Conservation (phyloP, 1,140 invertebrate species). For the Cotesia glomerata region DNA sequence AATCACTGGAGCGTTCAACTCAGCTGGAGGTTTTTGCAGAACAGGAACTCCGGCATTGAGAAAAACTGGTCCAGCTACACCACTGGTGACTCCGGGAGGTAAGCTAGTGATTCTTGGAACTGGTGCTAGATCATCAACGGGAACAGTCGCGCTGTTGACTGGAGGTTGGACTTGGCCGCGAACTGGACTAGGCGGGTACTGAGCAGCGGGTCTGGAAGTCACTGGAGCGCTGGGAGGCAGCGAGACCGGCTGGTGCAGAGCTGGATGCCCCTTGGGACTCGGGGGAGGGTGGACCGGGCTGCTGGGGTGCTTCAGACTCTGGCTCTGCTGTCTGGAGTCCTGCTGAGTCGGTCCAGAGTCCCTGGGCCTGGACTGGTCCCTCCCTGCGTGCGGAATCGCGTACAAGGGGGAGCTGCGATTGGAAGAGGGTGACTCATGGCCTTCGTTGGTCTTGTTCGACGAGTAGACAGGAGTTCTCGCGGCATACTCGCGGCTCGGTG, state of each 20-base stretch:
- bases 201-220: conserved; percentile 24
- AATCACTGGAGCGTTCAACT: conserved; percentile 40
- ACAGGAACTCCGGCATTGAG: conserved; percentile 53
- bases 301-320: conserved; percentile 37
- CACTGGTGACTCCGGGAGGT: conserved; percentile 59
- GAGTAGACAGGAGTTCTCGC: conserved; percentile 49
- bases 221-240: conserved; percentile 33
- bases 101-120: conserved; percentile 56
- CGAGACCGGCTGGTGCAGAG: conserved; percentile 33
- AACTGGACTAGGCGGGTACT: conserved; percentile 32
- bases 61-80: conserved; percentile 59
- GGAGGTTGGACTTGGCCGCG: conserved; percentile 54
- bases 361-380: conserved; percentile 27
- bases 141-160: conserved; percentile 46
- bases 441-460: conserved; percentile 44
- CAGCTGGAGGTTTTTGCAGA: conserved; percentile 46
- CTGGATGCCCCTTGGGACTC: conserved; percentile 29
- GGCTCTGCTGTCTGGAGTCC: too few species aligned
- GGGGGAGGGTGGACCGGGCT: conserved; percentile 43
- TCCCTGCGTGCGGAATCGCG: conserved; percentile 23
- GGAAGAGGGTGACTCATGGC: conserved; percentile 35
- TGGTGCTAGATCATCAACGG: conserved; percentile 38
- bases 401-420: conserved; percentile 36
- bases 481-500: conserved; percentile 42
- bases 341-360: neutral